Evolutionary conservation across 1,140 invertebrate species (phyloP), one percentile per base, ranked within the genome.

Genomic region (Hylaeus volcanicus): DNA sequence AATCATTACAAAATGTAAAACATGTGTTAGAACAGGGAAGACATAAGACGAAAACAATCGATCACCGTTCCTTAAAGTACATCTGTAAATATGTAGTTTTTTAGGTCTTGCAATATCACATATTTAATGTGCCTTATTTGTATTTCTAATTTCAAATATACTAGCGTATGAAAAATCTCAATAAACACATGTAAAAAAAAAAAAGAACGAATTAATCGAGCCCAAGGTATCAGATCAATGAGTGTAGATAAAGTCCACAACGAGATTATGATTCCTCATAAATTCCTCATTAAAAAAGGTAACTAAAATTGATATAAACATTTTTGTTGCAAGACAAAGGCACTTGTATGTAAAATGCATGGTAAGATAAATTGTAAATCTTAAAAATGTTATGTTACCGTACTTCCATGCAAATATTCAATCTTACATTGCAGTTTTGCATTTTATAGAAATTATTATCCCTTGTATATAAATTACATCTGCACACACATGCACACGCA

Each of bases 311-410:
- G 60, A 79, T 72, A 51, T 41, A 79, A 79, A 72, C 6, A 83
- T 55, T 73, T 58, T 71, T 53, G 37, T 86, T 60, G 9, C 64
- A 56, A 86, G 45, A 79, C 37, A 80, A 86, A 86, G 85, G 85
- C 85, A 86, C 85, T 86, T 86, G 55, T 48, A 77, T 72, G 63
- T 76, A 55, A 86, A 76, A 83, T 53, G 80, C 68, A 85, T 45
- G n/a, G 37, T 68, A 61, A 55, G 11, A 69, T 81, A 65, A 43
- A 53, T 69, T 45, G 2, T 60, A 55, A 48, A 61, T 61, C 37
- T 75, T 78, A 43, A 48, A 66, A 79, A 15, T 41, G 41, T 55
- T 55, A 48, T 39, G 6, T 60, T 72, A 79, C 41, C 51, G 26
- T 70, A 41, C 56, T 66, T 70, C 55, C n/a, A 60, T 73, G 58